phyloP scores from a whole-genome alignment of 1,140 invertebrate genomes.

The Oryctes rhinoceros region DNA sequence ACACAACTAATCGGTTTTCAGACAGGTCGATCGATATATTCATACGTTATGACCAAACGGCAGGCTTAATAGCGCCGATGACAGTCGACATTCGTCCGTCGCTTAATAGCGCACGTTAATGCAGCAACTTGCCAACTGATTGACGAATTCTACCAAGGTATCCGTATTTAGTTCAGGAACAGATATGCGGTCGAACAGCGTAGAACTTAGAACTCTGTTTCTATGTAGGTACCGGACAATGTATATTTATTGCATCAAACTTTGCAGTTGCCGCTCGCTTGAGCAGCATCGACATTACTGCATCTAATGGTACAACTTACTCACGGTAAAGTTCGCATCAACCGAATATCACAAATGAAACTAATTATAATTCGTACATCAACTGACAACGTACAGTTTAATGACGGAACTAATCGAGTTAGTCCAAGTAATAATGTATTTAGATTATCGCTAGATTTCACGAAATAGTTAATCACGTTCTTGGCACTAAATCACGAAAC shows the following conservation, averaged over 20 bases:
- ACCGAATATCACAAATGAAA: slow-evolving; percentile 13
- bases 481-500: too few species aligned
- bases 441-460: too few species aligned
- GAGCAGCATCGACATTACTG: not conserved
- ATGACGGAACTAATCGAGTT: not conserved
- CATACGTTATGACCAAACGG: not conserved
- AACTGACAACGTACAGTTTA: not conserved
- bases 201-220: not conserved
- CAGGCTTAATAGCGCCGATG: slow-evolving; percentile 12
- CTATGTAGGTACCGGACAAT: slow-evolving; percentile 5
- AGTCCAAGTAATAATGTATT: not conserved
- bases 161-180: not conserved
- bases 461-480: too few species aligned
- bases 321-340: not conserved
- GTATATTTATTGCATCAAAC: slow-evolving; percentile 9
- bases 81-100: slow-evolving; percentile 6
- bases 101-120: slow-evolving; percentile 19
- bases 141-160: slow-evolving; percentile 5
- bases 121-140: slow-evolving; percentile 12
- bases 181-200: not conserved
- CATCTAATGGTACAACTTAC: slow-evolving; percentile 13
- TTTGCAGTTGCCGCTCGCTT: not conserved
- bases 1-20: not conserved
- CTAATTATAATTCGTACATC: slow-evolving; percentile 25
- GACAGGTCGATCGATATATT: not conserved